Conservation (phyloP, 2,797 vertebrate species). For the Cheirogaleus major region DNA sequence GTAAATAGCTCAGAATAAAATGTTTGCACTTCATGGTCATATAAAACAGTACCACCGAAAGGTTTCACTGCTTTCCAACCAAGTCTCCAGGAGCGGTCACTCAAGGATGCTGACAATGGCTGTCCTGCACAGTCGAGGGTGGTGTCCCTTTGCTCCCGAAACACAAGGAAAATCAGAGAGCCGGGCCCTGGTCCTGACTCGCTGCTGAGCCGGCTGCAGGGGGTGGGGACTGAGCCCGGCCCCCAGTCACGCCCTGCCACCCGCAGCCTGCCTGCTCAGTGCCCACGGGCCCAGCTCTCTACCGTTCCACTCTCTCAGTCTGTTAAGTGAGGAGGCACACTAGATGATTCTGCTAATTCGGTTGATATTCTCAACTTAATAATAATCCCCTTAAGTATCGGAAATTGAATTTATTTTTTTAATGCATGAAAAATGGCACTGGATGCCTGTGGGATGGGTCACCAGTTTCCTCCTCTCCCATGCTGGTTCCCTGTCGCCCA, state of each 20-base stretch:
- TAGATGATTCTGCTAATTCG: neutral
- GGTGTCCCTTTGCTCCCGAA: neutral
- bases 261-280: fast-evolving
- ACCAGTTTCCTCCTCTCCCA: neutral
- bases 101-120: neutral
- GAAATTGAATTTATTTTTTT: neutral
- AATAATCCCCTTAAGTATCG: neutral
- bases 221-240: fast-evolving
- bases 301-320: neutral
- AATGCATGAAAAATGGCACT: neutral
- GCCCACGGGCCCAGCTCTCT: neutral
- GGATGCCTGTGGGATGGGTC: too few relatives aligned
- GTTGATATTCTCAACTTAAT: neutral
- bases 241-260: fast-evolving
- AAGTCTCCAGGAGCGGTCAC: neutral
- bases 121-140: neutral
- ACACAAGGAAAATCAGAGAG: neutral
- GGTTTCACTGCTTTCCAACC: neutral
- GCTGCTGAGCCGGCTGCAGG: neutral
- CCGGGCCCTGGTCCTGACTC: neutral
- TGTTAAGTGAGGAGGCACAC: neutral
- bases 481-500: neutral
- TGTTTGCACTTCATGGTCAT: neutral
- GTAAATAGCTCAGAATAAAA: neutral
- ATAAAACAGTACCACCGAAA: neutral